Conservation (phyloP, 2,113 vertebrate species). For the Astur gentilis region DNA sequence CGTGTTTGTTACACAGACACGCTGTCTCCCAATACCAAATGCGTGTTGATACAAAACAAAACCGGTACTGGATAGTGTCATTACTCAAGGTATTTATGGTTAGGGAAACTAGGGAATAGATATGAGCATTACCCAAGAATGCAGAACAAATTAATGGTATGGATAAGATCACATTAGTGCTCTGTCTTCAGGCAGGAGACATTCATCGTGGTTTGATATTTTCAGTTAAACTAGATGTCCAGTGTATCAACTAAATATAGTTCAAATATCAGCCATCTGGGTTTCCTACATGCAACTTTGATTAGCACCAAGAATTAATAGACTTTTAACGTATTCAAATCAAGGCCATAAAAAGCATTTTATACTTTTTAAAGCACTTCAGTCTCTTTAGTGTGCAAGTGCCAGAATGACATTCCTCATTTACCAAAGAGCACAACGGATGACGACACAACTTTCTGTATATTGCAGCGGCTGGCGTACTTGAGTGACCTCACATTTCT, state of each 20-base stretch:
- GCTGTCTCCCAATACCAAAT: rapidly evolving
- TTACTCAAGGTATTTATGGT: not conserved
- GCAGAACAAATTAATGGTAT: not conserved
- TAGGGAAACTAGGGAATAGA: not conserved
- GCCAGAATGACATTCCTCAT: not conserved
- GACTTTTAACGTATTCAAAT: not conserved
- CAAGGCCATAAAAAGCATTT: not conserved
- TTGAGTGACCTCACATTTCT: not conserved
- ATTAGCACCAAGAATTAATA: not conserved
- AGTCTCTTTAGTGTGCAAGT: not conserved
- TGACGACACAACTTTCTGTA: rapidly evolving
- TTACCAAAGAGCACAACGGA: not conserved
- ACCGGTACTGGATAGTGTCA: not conserved
- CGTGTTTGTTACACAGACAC: rapidly evolving
- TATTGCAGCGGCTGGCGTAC: rapidly evolving
- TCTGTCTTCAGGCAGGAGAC: not conserved
- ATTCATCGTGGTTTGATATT: not conserved
- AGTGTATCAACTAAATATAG: not conserved
- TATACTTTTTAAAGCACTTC: not conserved
- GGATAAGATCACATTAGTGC: not conserved
- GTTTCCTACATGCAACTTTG: not conserved
- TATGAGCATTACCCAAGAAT: not conserved
- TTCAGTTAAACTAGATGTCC: not conserved
- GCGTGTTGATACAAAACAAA: not conserved
- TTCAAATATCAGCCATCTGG: not conserved